Evolutionary conservation across 2,797 vertebrate species (phyloP).

Genomic region (Characodon lateralis): DNA sequence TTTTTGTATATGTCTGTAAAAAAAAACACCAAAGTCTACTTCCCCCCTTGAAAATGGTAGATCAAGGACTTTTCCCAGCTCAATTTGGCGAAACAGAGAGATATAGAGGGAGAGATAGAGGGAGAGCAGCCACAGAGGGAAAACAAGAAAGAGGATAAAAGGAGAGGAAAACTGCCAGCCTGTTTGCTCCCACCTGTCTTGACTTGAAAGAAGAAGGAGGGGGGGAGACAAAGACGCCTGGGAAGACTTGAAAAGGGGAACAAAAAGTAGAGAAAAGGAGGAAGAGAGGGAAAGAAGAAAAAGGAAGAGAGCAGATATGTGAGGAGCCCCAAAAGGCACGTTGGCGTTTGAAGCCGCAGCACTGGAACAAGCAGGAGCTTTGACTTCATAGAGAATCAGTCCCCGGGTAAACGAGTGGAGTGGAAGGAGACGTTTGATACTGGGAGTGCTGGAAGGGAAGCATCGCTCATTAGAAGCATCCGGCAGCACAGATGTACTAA

Average conservation of each 20-base stretch:
- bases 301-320: slow-evolving; percentile 70
- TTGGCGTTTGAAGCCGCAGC: slow-evolving; percentile 71
- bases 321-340: slow-evolving; percentile 75
- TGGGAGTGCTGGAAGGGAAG: slow-evolving; percentile 71
- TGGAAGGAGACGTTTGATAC: slow-evolving; percentile 77
- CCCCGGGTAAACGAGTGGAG: slow-evolving; percentile 74
- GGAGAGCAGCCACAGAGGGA: slow-evolving; percentile 49
- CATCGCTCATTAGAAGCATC: slow-evolving; percentile 74
- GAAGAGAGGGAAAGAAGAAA: slow-evolving; percentile 60
- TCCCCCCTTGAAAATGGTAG: slow-evolving; percentile 62
- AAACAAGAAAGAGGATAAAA: slow-evolving; percentile 66
- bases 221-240: slow-evolving; percentile 72
- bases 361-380: slow-evolving; percentile 71
- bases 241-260: slow-evolving; percentile 74
- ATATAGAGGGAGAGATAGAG: slow-evolving; percentile 33
- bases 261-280: slow-evolving; percentile 59
- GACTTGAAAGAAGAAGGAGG: slow-evolving; percentile 70
- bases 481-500: slow-evolving; percentile 51
- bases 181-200: slow-evolving; percentile 79
- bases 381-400: slow-evolving; percentile 76
- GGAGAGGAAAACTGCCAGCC: slow-evolving; percentile 69
- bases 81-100: slow-evolving; percentile 62
- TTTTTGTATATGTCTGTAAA: slow-evolving; percentile 36
- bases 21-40: slow-evolving; percentile 54
- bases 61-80: slow-evolving; percentile 69